Conservation (phyloP, 2,797 vertebrate genomes). For the Tarsius wallacei region DNA sequence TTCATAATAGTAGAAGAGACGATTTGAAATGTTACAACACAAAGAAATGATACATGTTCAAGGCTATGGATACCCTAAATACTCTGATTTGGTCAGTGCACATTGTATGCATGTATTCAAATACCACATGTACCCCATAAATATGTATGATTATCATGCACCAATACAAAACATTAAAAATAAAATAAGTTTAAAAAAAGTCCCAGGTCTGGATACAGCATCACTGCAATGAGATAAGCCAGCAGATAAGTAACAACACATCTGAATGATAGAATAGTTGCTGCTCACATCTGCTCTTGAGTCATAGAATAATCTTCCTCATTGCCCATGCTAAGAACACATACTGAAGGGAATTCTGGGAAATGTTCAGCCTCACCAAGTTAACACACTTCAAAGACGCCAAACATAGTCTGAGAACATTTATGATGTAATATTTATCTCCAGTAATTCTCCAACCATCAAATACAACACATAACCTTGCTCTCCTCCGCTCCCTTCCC, state of each 20-base stretch:
- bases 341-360: neutral
- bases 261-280: neutral
- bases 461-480: neutral
- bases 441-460: neutral
- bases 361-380: neutral
- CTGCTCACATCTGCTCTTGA: neutral
- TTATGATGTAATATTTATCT: neutral
- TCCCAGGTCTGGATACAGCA: neutral
- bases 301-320: neutral
- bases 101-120: no score
- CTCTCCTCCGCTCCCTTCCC: neutral
- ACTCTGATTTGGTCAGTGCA: no score
- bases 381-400: neutral
- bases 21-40: no score
- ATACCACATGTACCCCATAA: no score
- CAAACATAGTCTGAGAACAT: neutral
- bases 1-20: no score
- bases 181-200: neutral
- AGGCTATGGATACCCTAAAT: no score
- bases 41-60: no score
- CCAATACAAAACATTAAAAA: no score
- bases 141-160: no score
- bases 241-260: neutral
- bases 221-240: neutral
- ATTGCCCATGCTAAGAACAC: neutral